Conservation (phyloP, 30 jellyfish, hydroid and myxozoan species). For the Turritopsis dohrnii region DNA sequence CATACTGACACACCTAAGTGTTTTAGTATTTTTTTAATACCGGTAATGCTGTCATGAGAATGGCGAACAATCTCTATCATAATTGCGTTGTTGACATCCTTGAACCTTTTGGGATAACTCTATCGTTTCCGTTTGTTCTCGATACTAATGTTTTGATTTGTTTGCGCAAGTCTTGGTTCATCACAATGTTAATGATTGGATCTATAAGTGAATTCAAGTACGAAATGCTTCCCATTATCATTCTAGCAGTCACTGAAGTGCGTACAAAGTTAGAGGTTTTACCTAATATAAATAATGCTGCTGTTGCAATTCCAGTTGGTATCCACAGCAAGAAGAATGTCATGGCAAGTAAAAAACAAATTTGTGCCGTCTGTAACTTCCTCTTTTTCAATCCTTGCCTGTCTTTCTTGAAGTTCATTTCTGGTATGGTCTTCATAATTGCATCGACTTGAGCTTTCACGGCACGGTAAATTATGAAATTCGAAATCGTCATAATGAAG, state of each 20-base stretch:
- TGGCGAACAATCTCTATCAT: not conserved
- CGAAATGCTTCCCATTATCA: not conserved
- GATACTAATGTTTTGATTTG: not conserved
- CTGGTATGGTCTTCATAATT: not conserved
- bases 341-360: not conserved
- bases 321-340: not conserved
- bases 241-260: not conserved
- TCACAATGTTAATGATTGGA: not conserved
- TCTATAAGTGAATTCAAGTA: not conserved
- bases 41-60: too few species aligned
- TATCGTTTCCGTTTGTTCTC: not conserved
- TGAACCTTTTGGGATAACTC: not conserved
- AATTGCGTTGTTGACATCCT: not conserved
- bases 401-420: not conserved
- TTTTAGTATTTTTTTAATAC: too few species aligned
- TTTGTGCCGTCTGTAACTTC: not conserved
- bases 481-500: not conserved
- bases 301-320: not conserved
- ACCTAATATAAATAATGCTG: not conserved
- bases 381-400: not conserved
- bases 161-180: not conserved
- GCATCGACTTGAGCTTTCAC: not conserved
- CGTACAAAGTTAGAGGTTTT: not conserved
- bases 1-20: too few species aligned
- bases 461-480: not conserved